Conservation (phyloP, 2,797 vertebrate genomes). For the Furcifer pardalis region DNA sequence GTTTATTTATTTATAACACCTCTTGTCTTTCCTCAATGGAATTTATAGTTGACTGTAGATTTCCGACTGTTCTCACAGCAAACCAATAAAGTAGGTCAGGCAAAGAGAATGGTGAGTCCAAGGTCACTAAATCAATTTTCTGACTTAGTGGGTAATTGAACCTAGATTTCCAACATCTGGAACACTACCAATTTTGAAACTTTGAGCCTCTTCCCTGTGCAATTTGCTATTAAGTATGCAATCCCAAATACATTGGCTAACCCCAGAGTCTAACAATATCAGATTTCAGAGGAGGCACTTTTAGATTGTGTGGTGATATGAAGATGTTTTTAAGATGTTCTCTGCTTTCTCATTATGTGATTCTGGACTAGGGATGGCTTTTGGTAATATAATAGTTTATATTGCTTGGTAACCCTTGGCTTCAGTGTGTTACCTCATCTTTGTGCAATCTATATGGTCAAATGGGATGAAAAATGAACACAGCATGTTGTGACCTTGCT, state of each 20-base stretch:
- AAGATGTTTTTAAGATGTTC: too few relatives aligned
- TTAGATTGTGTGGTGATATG: neutral
- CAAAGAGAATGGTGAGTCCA: neutral
- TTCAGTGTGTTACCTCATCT: neutral
- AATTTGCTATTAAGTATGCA: neutral
- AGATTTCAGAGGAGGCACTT: neutral
- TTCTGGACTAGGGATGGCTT: neutral
- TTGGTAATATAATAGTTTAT: neutral
- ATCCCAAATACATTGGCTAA: neutral
- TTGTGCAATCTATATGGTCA: neutral
- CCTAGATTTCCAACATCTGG: neutral
- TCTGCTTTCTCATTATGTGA: neutral
- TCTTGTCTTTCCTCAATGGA: too few relatives aligned
- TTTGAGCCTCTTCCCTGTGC: conserved; percentile 8
- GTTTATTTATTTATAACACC: too few relatives aligned
- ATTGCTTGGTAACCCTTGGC: neutral
- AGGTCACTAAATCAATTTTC: neutral
- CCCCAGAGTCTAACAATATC: neutral
- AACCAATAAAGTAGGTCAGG: neutral
- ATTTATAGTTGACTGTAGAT: too few relatives aligned
- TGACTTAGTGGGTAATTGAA: neutral
- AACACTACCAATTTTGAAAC: neutral
- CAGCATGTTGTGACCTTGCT: neutral
- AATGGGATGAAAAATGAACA: neutral
- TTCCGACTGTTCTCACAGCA: neutral